Percentiles rank a stretch among this genome's conserved stretches.
These are phyloP conservation scores for Sebastes variabilis DNA, from an alignment of 2,797 vertebrate species.

Conservation along the genomic window DNA sequence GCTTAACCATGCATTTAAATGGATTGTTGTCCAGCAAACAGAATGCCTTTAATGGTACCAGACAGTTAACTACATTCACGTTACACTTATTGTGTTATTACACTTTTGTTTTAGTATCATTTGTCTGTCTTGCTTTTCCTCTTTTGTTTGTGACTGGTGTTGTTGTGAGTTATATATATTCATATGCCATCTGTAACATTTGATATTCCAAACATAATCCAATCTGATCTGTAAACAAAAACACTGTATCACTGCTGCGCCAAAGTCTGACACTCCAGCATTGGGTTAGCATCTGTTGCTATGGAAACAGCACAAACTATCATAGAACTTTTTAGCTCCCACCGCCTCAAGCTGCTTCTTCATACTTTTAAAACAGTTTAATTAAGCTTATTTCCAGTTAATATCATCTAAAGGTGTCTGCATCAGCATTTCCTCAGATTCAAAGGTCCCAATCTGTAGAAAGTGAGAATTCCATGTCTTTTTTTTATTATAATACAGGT, in stretches of 20 bases:
- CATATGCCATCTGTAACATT: background rate
- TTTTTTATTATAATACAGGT: no score
- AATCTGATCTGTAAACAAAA: slow-evolving; percentile 15
- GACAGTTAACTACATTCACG: background rate
- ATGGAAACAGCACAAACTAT: slow-evolving; percentile 45
- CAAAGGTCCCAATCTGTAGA: background rate
- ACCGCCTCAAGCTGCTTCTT: slow-evolving; percentile 1
- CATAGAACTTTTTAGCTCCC: slow-evolving; percentile 13
- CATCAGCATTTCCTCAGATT: background rate
- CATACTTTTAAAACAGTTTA: background rate
- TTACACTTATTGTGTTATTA: background rate
- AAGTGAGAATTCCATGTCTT: background rate
- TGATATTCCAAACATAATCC: background rate
- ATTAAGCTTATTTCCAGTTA: slow-evolving; percentile 15
- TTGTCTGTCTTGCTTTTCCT: background rate
- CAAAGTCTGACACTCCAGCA: slow-evolving; percentile 1
- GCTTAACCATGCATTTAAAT: background rate
- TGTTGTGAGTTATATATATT: background rate
- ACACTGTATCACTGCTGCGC: background rate
- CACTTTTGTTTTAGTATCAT: background rate
- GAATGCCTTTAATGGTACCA: background rate
- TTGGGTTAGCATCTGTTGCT: slow-evolving; percentile 33
- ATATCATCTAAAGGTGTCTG: background rate
- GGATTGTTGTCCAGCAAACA: background rate
- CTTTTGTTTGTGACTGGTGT: background rate